Conservation (phyloP, 2,888 invertebrate genomes). For the Horisme vitalbata region DNA sequence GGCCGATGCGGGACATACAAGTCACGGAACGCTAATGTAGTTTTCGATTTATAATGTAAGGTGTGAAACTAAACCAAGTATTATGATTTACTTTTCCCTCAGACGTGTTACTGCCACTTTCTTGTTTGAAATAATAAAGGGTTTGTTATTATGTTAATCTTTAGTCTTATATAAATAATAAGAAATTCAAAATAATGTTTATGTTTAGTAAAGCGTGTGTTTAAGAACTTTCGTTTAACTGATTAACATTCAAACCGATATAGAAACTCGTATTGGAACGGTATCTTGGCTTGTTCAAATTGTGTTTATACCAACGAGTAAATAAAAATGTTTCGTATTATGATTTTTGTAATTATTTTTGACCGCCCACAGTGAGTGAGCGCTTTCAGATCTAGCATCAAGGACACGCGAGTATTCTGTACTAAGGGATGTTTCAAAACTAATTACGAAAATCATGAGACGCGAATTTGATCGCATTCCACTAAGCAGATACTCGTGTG, state of each 20-base stretch:
- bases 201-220: constrained; percentile 69
- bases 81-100: constrained; percentile 24
- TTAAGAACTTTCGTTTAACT: constrained; percentile 69
- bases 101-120: constrained; percentile 35
- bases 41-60: constrained; percentile 15
- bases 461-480: constrained; percentile 35
- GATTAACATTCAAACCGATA: constrained; percentile 68
- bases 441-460: constrained; percentile 79
- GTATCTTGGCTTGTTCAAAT: constrained; percentile 77
- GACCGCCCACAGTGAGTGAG: constrained; percentile 62
- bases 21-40: constrained; percentile 2
- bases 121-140: constrained; percentile 65
- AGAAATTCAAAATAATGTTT: constrained; percentile 70
- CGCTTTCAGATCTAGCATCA: constrained; percentile 64
- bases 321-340: constrained; percentile 81
- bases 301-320: constrained; percentile 80
- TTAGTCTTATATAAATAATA: constrained; percentile 68
- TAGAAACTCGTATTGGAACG: constrained; percentile 67
- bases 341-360: constrained; percentile 83
- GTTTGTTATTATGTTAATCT: constrained; percentile 78
- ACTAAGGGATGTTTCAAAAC: constrained; percentile 68
- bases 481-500: constrained; percentile 77
- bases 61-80: constrained; percentile 25
- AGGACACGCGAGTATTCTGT: constrained; percentile 64
- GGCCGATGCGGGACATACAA: constrained; percentile 7